phyloP scores from a whole-genome alignment of 2,888 invertebrate genomes.

The Lepidocyrtoides sp. region DNA sequence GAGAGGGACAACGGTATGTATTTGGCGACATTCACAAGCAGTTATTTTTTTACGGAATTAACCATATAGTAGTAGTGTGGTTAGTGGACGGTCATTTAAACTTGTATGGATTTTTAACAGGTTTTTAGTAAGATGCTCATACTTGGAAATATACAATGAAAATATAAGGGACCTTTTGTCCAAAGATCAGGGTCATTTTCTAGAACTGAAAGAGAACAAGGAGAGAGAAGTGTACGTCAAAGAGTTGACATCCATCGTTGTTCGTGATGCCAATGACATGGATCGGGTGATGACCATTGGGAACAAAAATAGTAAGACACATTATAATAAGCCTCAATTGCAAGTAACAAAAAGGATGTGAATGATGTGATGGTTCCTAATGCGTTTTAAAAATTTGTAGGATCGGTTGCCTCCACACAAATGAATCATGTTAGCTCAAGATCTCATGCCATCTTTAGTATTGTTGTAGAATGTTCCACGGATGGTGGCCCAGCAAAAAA shows the following conservation, averaged over 20 bases:
- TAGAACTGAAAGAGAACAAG: constrained; percentile 91
- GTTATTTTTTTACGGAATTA: too few relatives aligned
- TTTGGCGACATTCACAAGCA: too few relatives aligned
- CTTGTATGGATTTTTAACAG: constrained; percentile 85
- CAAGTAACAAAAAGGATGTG: too few relatives aligned
- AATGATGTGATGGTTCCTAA: too few relatives aligned
- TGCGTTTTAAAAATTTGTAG: constrained; percentile 5
- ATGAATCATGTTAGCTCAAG: constrained; percentile 99
- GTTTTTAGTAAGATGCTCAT: constrained; percentile 98
- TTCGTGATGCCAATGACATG: constrained; percentile 98
- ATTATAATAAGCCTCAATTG: too few relatives aligned
- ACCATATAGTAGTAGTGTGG: constrained; percentile 99
- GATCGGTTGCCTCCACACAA: constrained; percentile 95
- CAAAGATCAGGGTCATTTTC: constrained; percentile 95
- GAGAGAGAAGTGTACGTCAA: constrained; percentile 99
- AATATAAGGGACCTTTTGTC: constrained; percentile 98
- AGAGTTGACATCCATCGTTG: constrained; percentile 98
- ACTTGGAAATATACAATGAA: constrained; percentile 99
- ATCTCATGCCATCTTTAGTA: constrained; percentile 99
- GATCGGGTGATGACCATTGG: constrained; percentile 98
- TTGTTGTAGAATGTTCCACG: constrained; percentile 98
- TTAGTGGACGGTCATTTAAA: constrained; percentile 96
- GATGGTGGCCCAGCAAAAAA: constrained; percentile 86
- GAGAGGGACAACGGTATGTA: constrained; percentile 93
- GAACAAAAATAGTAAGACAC: constrained; percentile 94